phyloP scores from a whole-genome alignment of 1,140 invertebrate species.

The Bombus affinis region DNA sequence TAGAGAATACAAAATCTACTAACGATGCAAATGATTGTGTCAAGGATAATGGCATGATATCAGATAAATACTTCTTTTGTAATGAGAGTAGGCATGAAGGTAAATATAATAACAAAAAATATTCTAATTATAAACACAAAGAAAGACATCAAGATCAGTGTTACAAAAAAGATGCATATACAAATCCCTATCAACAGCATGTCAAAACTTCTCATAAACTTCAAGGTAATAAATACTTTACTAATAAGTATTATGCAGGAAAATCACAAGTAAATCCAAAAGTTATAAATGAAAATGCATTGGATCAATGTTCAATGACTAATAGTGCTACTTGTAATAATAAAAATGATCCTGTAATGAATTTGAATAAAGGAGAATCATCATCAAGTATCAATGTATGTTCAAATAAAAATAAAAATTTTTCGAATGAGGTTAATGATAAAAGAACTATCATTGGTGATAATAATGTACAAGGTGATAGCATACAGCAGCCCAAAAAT shows the following conservation, averaged over 20 bases:
- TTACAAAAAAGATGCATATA: conserved; percentile 28
- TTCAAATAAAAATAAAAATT: background rate
- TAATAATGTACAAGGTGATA: conserved; percentile 47
- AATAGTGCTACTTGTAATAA: conserved; percentile 3
- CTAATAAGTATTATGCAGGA: conserved; percentile 56
- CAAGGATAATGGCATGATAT: background rate
- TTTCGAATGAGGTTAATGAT: conserved; percentile 25
- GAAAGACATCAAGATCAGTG: conserved; percentile 41
- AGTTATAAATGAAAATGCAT: too few relatives aligned
- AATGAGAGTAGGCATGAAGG: conserved; percentile 48
- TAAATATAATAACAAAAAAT: conserved; percentile 61
- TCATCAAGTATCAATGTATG: conserved; percentile 23
- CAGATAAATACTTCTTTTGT: conserved; percentile 27
- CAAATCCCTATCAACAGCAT: conserved; percentile 53
- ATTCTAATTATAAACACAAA: conserved; percentile 52
- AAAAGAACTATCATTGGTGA: conserved; percentile 18
- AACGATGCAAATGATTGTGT: background rate
- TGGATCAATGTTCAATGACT: too few relatives aligned
- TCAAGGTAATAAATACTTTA: conserved; percentile 65
- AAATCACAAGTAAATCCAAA: conserved; percentile 1
- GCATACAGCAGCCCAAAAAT: conserved; percentile 45
- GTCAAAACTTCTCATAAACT: conserved; percentile 61
- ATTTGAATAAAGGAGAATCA: conserved; percentile 27
- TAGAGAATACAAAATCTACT: background rate
- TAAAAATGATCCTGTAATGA: conserved; percentile 13